Evolutionary conservation across 2,113 vertebrate genomes (phyloP).

Genomic region (Sialia sialis): DNA sequence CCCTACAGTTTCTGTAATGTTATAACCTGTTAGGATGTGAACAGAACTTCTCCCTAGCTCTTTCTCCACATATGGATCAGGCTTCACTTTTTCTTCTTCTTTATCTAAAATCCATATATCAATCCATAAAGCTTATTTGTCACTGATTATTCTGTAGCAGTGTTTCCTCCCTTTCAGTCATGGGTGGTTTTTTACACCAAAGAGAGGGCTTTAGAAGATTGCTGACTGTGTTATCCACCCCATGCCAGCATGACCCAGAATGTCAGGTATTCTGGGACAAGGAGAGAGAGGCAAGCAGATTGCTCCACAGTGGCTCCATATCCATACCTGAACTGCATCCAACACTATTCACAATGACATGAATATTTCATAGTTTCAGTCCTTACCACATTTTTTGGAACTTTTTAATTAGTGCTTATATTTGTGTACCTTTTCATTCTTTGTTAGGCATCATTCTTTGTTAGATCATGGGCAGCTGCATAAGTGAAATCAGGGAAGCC

Average conservation of each 20-base stretch:
- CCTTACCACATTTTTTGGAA: neutral
- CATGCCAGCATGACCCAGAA: neutral
- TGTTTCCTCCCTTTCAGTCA: neutral
- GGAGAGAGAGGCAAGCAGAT: neutral
- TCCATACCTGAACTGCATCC: neutral
- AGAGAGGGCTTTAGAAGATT: neutral
- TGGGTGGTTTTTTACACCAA: neutral
- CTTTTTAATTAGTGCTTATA: neutral
- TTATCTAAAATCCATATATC: neutral
- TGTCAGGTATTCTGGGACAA: neutral
- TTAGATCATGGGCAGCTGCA: neutral
- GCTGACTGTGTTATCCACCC: neutral
- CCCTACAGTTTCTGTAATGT: fast-evolving
- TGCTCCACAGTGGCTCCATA: neutral
- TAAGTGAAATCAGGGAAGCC: neutral
- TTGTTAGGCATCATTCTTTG: neutral
- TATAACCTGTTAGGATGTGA: neutral
- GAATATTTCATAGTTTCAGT: neutral
- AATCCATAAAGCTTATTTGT: neutral
- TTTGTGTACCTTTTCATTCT: neutral
- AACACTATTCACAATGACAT: neutral
- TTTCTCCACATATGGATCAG: neutral
- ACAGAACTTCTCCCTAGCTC: neutral
- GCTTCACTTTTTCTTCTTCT: neutral
- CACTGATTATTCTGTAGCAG: neutral